Evolutionary conservation across 2,888 invertebrate species (phyloP), one percentile per base, ranked within the genome.

Genomic region (Drosophila mayaguana): DNA sequence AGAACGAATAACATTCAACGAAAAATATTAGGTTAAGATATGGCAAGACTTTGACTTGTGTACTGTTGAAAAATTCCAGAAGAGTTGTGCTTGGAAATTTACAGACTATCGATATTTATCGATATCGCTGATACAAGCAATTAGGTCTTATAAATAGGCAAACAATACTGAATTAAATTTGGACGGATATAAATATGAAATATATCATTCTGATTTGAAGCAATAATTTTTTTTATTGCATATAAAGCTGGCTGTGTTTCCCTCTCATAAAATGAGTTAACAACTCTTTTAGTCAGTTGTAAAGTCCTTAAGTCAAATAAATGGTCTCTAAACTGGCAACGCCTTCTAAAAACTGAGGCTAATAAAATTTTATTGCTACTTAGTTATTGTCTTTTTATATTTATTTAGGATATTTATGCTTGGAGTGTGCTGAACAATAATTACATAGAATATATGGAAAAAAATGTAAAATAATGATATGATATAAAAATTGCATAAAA

Each of bases 401-500:
- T 8, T 25, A 5, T 1, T 12, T 43, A 11, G 11, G 12, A 53
- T 20, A 16, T 50, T 34, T 12, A 50, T 9, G n/a, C 5, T 16
- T 12, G 46, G 4, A 32, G 40, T 16, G 62, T 42, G 63, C 48
- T 42, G 34, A 12, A 62, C 42, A 43, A 0, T 11, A 22, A 53
- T 42, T 42, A 20, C 38, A 40, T 46, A 25, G 22, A 25, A 57
- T 3, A 32, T 1, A 28, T 28, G 11, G 2, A 16, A 4, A n/a
- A n/a, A 56, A 18, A 34, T 14, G 12, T 32, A 3, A 45, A 45
- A 22, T 54, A 53, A 55, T 14, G 22, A 45, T 45, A 2, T 20
- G 14, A 22, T 16, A 54, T 40, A 6, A 38, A 16, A 42, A 50
- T 25, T 57, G 63, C 64, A 51, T 57, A 66, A 59, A 53, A 28